Base-by-base conservation (phyloP, 1,140 invertebrate genomes). In the Leptinotarsa undecemlineata region DNA sequence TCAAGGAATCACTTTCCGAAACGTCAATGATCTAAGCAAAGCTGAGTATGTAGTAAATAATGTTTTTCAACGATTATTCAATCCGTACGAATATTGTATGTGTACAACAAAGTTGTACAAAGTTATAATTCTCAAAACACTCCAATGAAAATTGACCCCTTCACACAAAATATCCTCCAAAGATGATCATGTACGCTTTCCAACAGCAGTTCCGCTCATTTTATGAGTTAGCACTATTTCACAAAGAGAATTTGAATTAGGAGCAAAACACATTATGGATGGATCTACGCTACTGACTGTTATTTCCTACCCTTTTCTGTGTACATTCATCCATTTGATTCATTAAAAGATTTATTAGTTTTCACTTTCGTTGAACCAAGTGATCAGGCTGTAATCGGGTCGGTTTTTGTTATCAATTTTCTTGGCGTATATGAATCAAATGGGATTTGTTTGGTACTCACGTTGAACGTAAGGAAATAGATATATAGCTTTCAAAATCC, bases 341-440 rank as follows among this genome's bases (percentile, higher is more conserved):
- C 21, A 70, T 70, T 23, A 19, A 20, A 14, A 8, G 17, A 70
- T 57, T 70, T 70, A 70, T 48, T 70, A 48, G 48, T 20, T 70
- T 70, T 70, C 48, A 70, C 68, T 70, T 70, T 48, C 19, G 23
- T 57, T 70, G 23, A 67, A 67, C 26, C 26, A n/a, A 67, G 23
- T 33, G 64, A 67, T 67, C 26, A 67, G n/a, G n/a, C 14, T 67
- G 19, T 67, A 67, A 67, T 67, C 64, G 64, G 23, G 26, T 15
- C n/a, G 51, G 51, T 57, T 57, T 57, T 57, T 57, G 64, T 67
- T 67, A 67, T 67, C 26, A 67, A 67, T 67, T 67, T 23, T 2
- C 64, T 42, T 42, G 20, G 2, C 13, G 68, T n/a, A 70, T 57
- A 70, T 70, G 48, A 70, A 70, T 70, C 68, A 70, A 20, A 17